A percentile compares a stretch with the other conserved stretches of the same genome.
Evolutionary conservation across 2,113 vertebrate species (phyloP).

Genomic region (Melanostigma gelatinosum): DNA sequence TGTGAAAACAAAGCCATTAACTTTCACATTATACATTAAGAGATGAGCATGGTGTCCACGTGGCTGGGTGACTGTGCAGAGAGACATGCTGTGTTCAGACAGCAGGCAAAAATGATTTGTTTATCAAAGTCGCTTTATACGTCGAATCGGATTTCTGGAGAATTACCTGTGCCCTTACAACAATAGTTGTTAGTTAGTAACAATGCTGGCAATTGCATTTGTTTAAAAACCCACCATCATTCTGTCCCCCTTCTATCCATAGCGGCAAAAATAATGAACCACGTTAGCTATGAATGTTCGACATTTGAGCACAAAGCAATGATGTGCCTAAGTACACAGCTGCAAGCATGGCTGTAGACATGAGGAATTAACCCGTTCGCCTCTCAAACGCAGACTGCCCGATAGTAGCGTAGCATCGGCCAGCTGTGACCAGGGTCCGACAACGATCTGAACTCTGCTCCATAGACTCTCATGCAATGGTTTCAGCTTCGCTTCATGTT

Average conservation of each 20-base stretch:
- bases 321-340: background rate
- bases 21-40: conserved; percentile 23
- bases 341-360: background rate
- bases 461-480: too few relatives aligned
- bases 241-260: background rate
- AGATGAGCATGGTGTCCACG: conserved; percentile 23
- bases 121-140: conserved; percentile 28
- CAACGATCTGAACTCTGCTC: too few relatives aligned
- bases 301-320: background rate
- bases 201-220: background rate
- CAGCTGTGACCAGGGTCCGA: too few relatives aligned
- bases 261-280: background rate
- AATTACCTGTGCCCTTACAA: conserved; percentile 3
- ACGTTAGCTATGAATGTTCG: background rate
- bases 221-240: background rate
- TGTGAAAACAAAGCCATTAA: conserved; percentile 22
- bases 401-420: too few relatives aligned
- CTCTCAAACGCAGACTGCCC: too few relatives aligned
- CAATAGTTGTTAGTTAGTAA: conserved; percentile 8
- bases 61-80: background rate
- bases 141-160: conserved; percentile 17
- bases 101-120: conserved; percentile 8
- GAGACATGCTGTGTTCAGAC: conserved; percentile 1
- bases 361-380: too few relatives aligned
- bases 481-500: too few relatives aligned